A percentile compares a stretch with the other conserved stretches of the same genome.
phyloP scores from a whole-genome alignment of 2,888 invertebrate species.

The Psococerastis gibbosa region DNA sequence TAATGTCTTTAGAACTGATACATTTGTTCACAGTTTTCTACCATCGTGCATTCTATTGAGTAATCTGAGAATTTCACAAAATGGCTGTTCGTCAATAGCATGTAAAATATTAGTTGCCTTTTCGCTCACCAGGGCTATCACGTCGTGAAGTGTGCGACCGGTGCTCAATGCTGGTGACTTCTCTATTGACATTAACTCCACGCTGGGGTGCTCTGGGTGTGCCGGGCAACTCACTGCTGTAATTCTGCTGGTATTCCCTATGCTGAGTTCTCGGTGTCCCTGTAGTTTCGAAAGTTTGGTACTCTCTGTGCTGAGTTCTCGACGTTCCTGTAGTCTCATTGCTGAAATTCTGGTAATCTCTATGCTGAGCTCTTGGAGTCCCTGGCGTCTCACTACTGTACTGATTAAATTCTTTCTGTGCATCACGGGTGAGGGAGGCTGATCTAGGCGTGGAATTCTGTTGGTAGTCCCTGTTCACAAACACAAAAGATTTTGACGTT shows the following conservation, averaged over 20 bases:
- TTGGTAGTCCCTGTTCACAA: neutral
- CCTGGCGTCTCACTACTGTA: too few species aligned
- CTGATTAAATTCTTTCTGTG: too few species aligned
- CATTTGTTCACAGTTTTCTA: too few species aligned
- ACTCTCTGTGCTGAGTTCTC: neutral
- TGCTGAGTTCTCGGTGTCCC: neutral
- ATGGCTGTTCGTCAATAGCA: too few species aligned
- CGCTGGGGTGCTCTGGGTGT: constrained; percentile 1
- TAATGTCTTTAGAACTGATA: too few species aligned
- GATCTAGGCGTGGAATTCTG: neutral
- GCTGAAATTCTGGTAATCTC: too few species aligned
- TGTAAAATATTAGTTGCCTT: too few species aligned
- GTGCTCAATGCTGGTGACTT: neutral
- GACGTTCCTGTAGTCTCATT: too few species aligned
- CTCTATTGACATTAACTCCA: neutral
- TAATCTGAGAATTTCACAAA: too few species aligned
- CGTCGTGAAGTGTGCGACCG: neutral
- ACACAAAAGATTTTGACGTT: too few species aligned
- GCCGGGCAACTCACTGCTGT: neutral
- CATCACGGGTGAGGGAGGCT: neutral
- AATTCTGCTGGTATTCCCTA: neutral
- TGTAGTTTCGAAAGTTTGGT: neutral
- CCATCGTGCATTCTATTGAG: too few species aligned
- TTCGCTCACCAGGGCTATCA: constrained; percentile 5
- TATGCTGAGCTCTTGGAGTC: too few species aligned